These are phyloP conservation scores for Delia radicum DNA, from an alignment of 1,140 invertebrate species.

Conservation along the genomic window DNA sequence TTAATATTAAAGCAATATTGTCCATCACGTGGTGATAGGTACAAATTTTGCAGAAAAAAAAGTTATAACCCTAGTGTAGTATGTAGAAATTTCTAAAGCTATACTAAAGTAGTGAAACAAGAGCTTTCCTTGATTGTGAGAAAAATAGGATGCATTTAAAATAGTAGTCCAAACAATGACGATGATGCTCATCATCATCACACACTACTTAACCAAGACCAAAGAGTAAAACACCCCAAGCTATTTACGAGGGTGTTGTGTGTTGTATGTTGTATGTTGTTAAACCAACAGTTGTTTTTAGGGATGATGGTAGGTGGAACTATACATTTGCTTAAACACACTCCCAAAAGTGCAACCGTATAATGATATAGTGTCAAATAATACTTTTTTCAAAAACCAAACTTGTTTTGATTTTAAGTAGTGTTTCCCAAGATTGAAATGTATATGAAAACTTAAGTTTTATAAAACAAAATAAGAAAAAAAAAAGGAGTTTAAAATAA, in stretches of 20 bases:
- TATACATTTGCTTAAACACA: neutral
- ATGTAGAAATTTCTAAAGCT: too few species aligned
- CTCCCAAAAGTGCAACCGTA: slow-evolving; percentile 25
- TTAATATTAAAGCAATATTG: too few species aligned
- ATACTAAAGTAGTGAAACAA: too few species aligned
- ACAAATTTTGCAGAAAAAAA: too few species aligned
- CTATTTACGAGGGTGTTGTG: slow-evolving; percentile 6
- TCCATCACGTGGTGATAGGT: too few species aligned
- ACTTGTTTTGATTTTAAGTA: neutral
- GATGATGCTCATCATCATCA: neutral
- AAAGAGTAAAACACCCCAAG: neutral
- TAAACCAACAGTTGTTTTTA: neutral
- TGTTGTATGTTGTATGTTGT: neutral
- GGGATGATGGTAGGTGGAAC: neutral
- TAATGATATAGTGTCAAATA: slow-evolving; percentile 13
- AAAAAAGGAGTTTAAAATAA: neutral
- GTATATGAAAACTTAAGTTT: neutral
- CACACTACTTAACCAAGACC: neutral
- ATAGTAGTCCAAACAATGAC: slow-evolving; percentile 11
- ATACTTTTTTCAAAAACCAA: neutral
- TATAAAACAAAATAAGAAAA: neutral
- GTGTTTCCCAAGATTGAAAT: neutral
- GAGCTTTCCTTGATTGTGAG: neutral
- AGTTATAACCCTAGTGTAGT: too few species aligned
- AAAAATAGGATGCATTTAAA: neutral